These are phyloP conservation scores for Formica aserva DNA, from an alignment of 2,888 invertebrate genomes.

Conservation along the genomic window DNA sequence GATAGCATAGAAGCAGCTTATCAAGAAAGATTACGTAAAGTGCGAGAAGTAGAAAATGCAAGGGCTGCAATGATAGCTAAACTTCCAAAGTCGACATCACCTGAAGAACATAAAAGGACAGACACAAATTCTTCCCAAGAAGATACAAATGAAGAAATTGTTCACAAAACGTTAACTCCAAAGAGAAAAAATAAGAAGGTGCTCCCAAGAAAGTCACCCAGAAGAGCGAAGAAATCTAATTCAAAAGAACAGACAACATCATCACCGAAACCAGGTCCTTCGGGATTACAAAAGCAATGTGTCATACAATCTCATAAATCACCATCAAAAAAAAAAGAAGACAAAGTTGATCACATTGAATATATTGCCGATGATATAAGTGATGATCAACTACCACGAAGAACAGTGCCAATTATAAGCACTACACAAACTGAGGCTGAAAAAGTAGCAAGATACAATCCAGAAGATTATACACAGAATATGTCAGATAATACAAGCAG, in stretches of 20 bases:
- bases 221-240: slow-evolving; percentile 68
- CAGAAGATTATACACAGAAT: slow-evolving; percentile 79
- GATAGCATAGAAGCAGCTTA: slow-evolving; percentile 70
- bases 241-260: slow-evolving; percentile 59
- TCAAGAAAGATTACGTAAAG: slow-evolving; percentile 79
- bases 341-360: neutral
- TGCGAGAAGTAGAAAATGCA: slow-evolving; percentile 86
- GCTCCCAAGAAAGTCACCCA: slow-evolving; percentile 69
- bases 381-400: slow-evolving; percentile 66
- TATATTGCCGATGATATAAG: neutral
- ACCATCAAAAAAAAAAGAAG: neutral
- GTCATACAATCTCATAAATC: neutral
- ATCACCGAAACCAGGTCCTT: slow-evolving; percentile 12
- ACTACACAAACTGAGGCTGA: slow-evolving; percentile 73
- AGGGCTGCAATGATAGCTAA: slow-evolving; percentile 85
- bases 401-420: slow-evolving; percentile 69
- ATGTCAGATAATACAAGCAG: slow-evolving; percentile 75
- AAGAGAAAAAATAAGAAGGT: slow-evolving; percentile 66
- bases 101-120: slow-evolving; percentile 34
- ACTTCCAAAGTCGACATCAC: slow-evolving; percentile 69
- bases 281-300: slow-evolving; percentile 21
- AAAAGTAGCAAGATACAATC: slow-evolving; percentile 80
- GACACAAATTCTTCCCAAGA: slow-evolving; percentile 46
- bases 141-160: slow-evolving; percentile 33
- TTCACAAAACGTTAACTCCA: slow-evolving; percentile 27